Evolutionary conservation across 2,113 vertebrate genomes (phyloP), one percentile per base, ranked within the genome.

Genomic region (Emydura subglobosa): DNA sequence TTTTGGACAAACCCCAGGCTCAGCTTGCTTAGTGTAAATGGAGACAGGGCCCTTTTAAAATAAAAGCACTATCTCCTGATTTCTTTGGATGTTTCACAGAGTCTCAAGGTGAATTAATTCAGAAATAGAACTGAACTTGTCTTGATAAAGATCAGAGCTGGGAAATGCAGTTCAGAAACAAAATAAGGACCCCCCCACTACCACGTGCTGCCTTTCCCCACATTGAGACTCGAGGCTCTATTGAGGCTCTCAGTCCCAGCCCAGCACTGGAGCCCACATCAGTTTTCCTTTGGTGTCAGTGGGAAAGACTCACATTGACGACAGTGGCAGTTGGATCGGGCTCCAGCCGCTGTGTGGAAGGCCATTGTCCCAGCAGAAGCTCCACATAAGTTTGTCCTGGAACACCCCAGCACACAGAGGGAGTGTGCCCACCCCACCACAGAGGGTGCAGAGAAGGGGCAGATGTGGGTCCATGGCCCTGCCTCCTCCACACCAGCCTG

Each of bases 1-100:
- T 87, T 96, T 97, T 95, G 96, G 98, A 98, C 95, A 98, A 98
- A 98, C 87, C 94, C 98, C 98, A 98, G 98, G 96, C 97, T 96
- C 88, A 61, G 47, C 68, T 97, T 90, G 68, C 91, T 96, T 93
- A 84, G n/a, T 90, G 57, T 86, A 93, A 94, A 91, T 93, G 86
- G 83, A 96, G 96, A 90, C 95, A 94, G 88, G 86, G 53, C 50
- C 34, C 79, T 95, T 94, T 94, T 94, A 93, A 96, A 97, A 87
- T 94, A 92, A 97, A 96, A 96, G 95, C 78, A 93, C 55, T 61
- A 74, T 57, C 81, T 95, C 85, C 85, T 79, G 79, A 91, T 88
- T 97, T 94, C 88, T 94, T 68, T 57, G 34, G 51, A 10, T 6
- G 5, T 95, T 94, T 96, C 61, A 90, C 82, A 90, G 87, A 94